Evolutionary conservation across 2,888 invertebrate genomes (phyloP).

Genomic region (Coleophora deauratella): DNA sequence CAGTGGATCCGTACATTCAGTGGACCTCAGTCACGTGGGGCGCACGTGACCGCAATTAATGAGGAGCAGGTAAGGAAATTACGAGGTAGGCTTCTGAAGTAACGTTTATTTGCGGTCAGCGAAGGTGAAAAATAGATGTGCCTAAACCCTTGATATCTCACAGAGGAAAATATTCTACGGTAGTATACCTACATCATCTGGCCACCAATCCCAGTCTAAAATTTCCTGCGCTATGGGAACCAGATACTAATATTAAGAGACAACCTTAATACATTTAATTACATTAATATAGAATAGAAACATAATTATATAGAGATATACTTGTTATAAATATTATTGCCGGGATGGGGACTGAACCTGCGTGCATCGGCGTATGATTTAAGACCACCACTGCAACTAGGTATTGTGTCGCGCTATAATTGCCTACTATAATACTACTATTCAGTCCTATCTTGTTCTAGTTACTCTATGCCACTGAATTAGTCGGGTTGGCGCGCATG

Average conservation of each 20-base stretch:
- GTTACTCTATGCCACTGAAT: constrained; percentile 21
- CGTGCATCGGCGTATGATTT: too few relatives aligned
- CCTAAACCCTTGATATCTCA: neutral
- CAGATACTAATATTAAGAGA: too few relatives aligned
- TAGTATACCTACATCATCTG: too few relatives aligned
- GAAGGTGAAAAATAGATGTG: neutral
- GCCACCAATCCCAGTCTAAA: too few relatives aligned
- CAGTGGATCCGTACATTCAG: constrained; percentile 7
- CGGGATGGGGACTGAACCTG: too few relatives aligned
- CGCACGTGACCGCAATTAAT: constrained; percentile 59
- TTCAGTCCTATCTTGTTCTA: constrained; percentile 13
- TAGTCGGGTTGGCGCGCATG: constrained; percentile 34
- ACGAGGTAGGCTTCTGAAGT: constrained; percentile 19
- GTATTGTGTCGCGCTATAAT: too few relatives aligned
- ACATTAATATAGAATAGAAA: too few relatives aligned
- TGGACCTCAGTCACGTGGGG: constrained; percentile 30
- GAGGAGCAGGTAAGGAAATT: constrained; percentile 53
- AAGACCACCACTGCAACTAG: too few relatives aligned
- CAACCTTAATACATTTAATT: too few relatives aligned
- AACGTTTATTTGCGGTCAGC: constrained; percentile 3
- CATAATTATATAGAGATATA: too few relatives aligned
- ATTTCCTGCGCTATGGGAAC: constrained; percentile 1
- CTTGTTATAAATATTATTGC: too few relatives aligned
- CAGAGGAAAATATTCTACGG: neutral
- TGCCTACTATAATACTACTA: too few relatives aligned